phyloP scores from a whole-genome alignment of 2,888 invertebrate genomes.

The Doris montereyensis region DNA sequence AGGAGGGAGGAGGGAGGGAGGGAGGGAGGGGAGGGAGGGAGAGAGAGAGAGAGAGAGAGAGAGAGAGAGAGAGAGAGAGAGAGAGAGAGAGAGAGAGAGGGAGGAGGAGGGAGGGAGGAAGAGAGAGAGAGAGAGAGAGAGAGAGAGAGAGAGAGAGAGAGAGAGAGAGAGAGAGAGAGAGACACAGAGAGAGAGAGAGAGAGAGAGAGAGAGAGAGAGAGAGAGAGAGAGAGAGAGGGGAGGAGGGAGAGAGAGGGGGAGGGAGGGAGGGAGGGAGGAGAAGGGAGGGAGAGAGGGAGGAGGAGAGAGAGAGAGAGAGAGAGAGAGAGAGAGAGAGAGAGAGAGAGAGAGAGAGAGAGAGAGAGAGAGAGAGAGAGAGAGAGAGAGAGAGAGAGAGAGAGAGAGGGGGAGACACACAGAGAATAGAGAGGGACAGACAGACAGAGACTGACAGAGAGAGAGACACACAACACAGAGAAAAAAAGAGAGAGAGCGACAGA shows the following conservation, averaged over 20 bases:
- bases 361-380: not conserved
- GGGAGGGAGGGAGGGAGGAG: not conserved
- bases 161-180: constrained; percentile 27
- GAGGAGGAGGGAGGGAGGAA: not conserved
- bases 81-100: not conserved
- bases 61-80: not conserved
- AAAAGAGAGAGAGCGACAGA: constrained; percentile 1
- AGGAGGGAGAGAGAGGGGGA: not conserved
- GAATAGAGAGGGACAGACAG: not conserved
- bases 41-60: constrained; percentile 7
- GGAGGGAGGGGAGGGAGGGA: not conserved
- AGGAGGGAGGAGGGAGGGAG: not conserved
- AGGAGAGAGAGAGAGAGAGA: not conserved
- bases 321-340: not conserved
- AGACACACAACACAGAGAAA: not conserved
- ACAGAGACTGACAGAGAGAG: not conserved
- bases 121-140: not conserved
- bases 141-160: not conserved
- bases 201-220: not conserved
- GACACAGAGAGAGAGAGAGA: constrained; percentile 42
- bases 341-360: not conserved
- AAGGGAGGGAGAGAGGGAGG: not conserved
- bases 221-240: not conserved
- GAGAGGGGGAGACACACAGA: not conserved
- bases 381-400: not conserved